Evolutionary conservation across 1,140 invertebrate species (phyloP).

Genomic region (Bombus difficillimus): DNA sequence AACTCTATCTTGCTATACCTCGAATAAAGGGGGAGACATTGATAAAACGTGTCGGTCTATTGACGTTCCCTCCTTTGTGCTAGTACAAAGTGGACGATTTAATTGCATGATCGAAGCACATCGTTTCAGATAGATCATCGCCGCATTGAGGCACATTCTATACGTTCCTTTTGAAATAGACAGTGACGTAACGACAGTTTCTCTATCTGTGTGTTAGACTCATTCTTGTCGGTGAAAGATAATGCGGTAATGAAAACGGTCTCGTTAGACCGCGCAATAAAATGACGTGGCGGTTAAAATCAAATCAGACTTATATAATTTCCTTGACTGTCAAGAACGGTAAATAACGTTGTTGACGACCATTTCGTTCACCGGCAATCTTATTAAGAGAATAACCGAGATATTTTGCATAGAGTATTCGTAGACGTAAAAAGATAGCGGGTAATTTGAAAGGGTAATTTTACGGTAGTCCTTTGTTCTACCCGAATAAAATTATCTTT

Average conservation of each 20-base stretch:
- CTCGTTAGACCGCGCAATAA: conserved; percentile 38
- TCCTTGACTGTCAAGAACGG: neutral
- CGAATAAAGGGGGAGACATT: neutral
- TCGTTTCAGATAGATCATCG: neutral
- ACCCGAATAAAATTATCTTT: neutral
- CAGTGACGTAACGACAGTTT: neutral
- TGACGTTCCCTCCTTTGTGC: neutral
- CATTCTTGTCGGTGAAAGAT: conserved; percentile 27
- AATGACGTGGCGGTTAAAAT: conserved; percentile 14
- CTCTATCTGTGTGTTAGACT: neutral
- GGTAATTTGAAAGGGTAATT: neutral
- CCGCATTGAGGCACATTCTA: neutral
- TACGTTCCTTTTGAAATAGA: neutral
- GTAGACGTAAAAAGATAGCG: neutral
- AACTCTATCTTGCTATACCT: neutral
- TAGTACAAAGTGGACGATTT: neutral
- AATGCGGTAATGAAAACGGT: conserved; percentile 37
- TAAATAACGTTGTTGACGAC: neutral
- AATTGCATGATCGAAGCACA: conserved; percentile 2
- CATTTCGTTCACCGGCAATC: neutral
- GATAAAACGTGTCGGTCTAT: neutral
- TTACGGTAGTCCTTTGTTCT: neutral
- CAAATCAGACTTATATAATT: conserved; percentile 30
- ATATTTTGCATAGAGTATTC: neutral
- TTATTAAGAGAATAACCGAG: neutral